Evolutionary conservation across 1,140 invertebrate species (phyloP), one percentile per base, ranked within the genome.

Genomic region (Paralvinella palmiformis): DNA sequence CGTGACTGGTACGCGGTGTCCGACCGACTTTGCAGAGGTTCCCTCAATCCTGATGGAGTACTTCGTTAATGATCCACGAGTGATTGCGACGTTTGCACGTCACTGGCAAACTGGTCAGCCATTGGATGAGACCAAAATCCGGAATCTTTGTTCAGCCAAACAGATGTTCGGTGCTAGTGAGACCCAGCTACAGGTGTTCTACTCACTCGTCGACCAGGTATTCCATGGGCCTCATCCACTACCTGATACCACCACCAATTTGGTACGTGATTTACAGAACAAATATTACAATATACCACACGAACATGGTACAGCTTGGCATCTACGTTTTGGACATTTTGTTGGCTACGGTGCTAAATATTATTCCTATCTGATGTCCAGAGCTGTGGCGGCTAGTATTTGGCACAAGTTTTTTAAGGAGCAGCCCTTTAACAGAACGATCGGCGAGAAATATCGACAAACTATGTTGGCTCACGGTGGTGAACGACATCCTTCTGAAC

Each of bases 31-130:
- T 77, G 96, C 96, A 3, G 97, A 99, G 85, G 91, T 99, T 33
- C 96, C 96, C 29, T 97, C 94, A 53, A 89, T 98, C 64, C 82
- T 99, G 20, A 98, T 99, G 94, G 96, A 99, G 83, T 96, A 93
- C 80, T 99, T 99, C 85, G 90, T 92, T 29, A 86, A 86, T 55
- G 91, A 97, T 84, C 88, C 91, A 6, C 10, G 45, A 65, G 60
- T 58, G 29, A 77, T 99, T 1, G 85, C 86, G 35, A 85, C 86
- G 31, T 97, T 97, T 83, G 94, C 93, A 1, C 86, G 88, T 63
- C 94, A 98, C 81, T 96, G 91, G 79, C 86, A 92, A 77, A 97
- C 92, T 0, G 87, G 89, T 17, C 86, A 94, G 79, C 84, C 86
- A 3, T 89, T 98, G 75, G 88, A 91, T 0, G 85, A 89, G 36